Evolutionary conservation across 2,888 invertebrate genomes (phyloP).

Genomic region (Epirrhoe alternata): DNA sequence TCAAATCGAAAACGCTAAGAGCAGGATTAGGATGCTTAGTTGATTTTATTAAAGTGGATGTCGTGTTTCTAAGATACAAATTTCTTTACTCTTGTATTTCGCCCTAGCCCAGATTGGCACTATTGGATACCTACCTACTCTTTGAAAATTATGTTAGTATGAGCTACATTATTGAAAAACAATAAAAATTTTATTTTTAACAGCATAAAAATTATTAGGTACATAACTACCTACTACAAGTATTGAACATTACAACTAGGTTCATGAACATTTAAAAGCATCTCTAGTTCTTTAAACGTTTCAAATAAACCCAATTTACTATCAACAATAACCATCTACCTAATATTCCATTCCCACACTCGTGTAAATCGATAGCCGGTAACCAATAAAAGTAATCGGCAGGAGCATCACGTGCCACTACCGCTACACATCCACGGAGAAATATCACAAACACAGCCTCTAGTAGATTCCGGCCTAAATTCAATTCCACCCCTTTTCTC

Average conservation of each 20-base stretch:
- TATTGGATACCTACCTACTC: not conserved
- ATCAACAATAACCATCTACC: slow-evolving; percentile 11
- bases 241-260: too few species aligned
- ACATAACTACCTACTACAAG: too few species aligned
- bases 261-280: too few species aligned
- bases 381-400: slow-evolving; percentile 67
- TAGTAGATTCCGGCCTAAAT: slow-evolving; percentile 79
- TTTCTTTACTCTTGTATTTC: not conserved
- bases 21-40: slow-evolving; percentile 35
- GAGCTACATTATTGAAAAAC: not conserved
- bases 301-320: not conserved
- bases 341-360: slow-evolving; percentile 23
- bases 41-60: slow-evolving; percentile 23
- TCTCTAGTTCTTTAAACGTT: not conserved
- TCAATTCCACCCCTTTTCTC: slow-evolving; percentile 80
- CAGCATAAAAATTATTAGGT: too few species aligned
- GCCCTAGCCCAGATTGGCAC: not conserved
- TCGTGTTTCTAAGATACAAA: slow-evolving; percentile 16
- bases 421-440: slow-evolving; percentile 64
- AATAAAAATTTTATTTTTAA: not conserved
- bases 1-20: slow-evolving; percentile 55
- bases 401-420: slow-evolving; percentile 67
- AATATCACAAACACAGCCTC: slow-evolving; percentile 74
- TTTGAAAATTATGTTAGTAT: not conserved
- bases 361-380: slow-evolving; percentile 50